Conservation (phyloP, 2,797 vertebrate species). For the Squalus acanthias region DNA sequence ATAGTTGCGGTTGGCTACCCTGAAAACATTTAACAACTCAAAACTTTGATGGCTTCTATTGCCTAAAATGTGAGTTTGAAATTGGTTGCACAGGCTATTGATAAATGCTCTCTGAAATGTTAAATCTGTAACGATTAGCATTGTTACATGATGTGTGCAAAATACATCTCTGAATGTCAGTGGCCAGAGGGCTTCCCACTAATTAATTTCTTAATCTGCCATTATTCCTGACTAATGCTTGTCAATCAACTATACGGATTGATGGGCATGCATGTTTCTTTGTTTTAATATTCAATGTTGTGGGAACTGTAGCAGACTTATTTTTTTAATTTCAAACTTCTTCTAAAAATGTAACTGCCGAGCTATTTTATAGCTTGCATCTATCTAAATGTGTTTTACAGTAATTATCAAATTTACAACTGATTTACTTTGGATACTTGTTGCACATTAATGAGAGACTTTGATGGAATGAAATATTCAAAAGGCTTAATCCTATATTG, state of each 20-base stretch:
- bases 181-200: background rate
- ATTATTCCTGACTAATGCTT: background rate
- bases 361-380: background rate
- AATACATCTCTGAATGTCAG: background rate
- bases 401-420: background rate
- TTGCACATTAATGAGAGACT: background rate
- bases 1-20: background rate
- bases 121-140: background rate
- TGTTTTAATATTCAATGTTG: background rate
- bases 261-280: background rate
- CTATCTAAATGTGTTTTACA: background rate
- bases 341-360: background rate
- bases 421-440: background rate
- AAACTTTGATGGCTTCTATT: background rate
- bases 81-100: background rate
- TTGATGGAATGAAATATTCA: constrained; percentile 20
- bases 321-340: background rate
- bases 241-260: background rate
- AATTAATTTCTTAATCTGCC: background rate
- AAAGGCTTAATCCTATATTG: background rate
- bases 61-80: background rate
- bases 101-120: background rate
- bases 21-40: background rate
- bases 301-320: background rate
- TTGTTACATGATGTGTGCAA: background rate